These are phyloP conservation scores for Atherinomorus stipes DNA, from an alignment of 2,113 vertebrate species.

Conservation along the genomic window DNA sequence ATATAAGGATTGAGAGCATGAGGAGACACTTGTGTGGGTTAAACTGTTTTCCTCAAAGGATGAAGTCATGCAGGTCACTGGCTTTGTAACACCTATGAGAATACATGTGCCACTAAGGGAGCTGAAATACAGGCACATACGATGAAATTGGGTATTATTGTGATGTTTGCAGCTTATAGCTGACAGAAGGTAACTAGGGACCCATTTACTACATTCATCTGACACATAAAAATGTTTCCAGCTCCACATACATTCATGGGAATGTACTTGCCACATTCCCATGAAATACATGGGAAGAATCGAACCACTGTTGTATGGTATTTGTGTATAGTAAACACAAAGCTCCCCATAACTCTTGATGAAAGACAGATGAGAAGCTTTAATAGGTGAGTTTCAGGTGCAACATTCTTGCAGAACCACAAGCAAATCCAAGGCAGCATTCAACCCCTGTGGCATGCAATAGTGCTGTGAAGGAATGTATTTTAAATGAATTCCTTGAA, in stretches of 20 bases:
- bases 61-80: conserved; percentile 56
- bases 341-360: no score
- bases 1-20: conserved; percentile 56
- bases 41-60: conserved; percentile 55
- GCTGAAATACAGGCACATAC: conserved; percentile 23
- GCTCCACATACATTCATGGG: no score
- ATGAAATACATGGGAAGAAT: no score
- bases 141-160: conserved; percentile 23
- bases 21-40: conserved; percentile 46
- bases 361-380: no score
- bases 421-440: no score
- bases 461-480: no score
- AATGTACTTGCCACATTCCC: neutral
- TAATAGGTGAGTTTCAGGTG: no score
- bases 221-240: neutral
- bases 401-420: no score
- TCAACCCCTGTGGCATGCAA: no score
- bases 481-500: no score
- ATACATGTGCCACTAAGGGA: conserved; percentile 14
- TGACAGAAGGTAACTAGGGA: neutral
- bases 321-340: no score
- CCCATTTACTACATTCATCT: neutral
- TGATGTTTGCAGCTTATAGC: conserved; percentile 27
- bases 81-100: conserved; percentile 51
- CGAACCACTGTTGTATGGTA: no score